phyloP scores from a whole-genome alignment of 2,113 vertebrate genomes.

The Piaya cayana region DNA sequence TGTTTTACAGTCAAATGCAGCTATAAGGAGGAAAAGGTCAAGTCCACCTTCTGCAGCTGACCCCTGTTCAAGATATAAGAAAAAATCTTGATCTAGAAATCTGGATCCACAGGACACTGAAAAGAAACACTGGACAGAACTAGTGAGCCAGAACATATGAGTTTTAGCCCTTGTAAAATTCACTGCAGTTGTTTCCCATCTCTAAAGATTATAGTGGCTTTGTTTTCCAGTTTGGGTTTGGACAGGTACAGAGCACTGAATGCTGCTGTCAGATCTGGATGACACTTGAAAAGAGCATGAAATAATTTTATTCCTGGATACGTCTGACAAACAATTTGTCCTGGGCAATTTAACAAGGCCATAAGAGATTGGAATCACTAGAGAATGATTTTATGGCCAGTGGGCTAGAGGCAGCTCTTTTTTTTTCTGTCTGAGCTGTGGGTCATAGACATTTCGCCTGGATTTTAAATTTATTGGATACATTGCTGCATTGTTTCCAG shows the following conservation, averaged over 20 bases:
- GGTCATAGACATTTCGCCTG: not conserved
- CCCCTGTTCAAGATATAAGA: not conserved
- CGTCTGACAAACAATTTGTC: conserved; percentile 13
- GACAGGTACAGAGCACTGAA: not conserved
- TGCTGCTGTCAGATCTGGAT: not conserved
- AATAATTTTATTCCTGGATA: conserved; percentile 35
- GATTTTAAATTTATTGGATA: not conserved
- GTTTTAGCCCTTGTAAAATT: not conserved
- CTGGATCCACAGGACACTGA: not conserved
- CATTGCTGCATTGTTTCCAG: not conserved
- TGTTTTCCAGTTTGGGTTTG: not conserved
- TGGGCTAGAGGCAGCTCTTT: not conserved
- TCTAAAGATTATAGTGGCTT: not conserved
- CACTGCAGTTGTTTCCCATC: not conserved
- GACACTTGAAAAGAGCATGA: conserved; percentile 11
- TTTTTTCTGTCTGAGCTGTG: not conserved
- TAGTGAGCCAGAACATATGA: not conserved
- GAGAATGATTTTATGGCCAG: conserved; percentile 39
- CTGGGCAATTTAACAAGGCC: conserved; percentile 49
- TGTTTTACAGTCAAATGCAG: not conserved
- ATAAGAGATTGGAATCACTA: conserved; percentile 28
- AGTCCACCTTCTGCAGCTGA: not conserved
- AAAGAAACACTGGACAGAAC: not conserved
- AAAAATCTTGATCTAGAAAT: not conserved
- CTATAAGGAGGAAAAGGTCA: not conserved